Evolutionary conservation across 2,797 vertebrate genomes (phyloP).

Genomic region (Zenarchopterus dispar): DNA sequence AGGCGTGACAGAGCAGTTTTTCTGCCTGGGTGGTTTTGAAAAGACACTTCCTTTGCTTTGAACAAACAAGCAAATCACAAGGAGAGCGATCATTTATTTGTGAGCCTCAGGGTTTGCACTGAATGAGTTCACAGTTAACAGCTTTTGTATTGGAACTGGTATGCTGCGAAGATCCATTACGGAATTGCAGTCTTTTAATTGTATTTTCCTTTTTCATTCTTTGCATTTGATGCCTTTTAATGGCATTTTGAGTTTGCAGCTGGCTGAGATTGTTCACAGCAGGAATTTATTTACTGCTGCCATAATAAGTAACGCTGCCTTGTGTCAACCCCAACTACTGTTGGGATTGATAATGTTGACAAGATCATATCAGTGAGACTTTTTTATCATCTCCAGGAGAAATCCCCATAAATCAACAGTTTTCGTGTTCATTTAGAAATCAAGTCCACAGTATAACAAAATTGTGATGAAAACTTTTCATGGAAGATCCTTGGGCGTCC

Average conservation of each 20-base stretch:
- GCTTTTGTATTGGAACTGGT: background rate
- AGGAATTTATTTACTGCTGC: background rate
- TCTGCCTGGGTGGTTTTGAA: constrained; percentile 13
- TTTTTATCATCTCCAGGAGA: constrained; percentile 13
- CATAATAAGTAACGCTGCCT: no score
- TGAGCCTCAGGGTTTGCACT: constrained; percentile 20
- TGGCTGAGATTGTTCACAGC: constrained; percentile 5
- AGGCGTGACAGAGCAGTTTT: constrained; percentile 15
- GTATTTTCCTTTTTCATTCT: constrained; percentile 2
- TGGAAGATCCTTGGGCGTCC: constrained; percentile 66
- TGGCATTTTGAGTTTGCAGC: background rate
- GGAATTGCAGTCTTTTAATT: no score
- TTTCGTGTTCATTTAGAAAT: constrained; percentile 20
- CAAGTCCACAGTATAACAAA: constrained; percentile 1
- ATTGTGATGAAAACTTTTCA: constrained; percentile 30
- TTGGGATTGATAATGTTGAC: background rate
- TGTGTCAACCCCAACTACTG: background rate
- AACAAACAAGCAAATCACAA: constrained; percentile 31
- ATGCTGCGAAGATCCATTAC: constrained; percentile 11
- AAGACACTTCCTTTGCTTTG: constrained; percentile 27
- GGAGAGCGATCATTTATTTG: constrained; percentile 23
- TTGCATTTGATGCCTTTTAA: background rate
- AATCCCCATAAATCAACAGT: constrained; percentile 8
- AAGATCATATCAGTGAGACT: constrained; percentile 7
- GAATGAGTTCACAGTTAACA: background rate